Evolutionary conservation across 2,888 invertebrate species (phyloP).

Genomic region (Drosophila ustulata): DNA sequence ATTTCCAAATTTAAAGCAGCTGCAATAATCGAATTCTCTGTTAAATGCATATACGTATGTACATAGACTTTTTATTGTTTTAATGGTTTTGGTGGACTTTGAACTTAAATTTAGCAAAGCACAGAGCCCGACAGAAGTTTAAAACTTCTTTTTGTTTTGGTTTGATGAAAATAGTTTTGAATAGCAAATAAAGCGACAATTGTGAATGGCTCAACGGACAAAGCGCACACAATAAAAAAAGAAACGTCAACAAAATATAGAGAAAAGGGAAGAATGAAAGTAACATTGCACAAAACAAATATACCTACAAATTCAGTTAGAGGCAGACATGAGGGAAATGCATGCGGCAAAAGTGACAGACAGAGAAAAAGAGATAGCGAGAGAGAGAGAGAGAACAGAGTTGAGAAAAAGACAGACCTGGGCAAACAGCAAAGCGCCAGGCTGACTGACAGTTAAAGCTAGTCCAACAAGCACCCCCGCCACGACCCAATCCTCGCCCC

Average conservation of each 20-base stretch:
- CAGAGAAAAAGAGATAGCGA: not conserved
- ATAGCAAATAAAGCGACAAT: constrained; percentile 78
- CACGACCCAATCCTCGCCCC: not conserved
- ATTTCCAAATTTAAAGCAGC: not conserved
- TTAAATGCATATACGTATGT: not conserved
- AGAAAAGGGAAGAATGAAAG: constrained; percentile 40
- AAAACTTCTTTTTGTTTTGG: constrained; percentile 15
- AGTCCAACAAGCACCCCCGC: constrained; percentile 58
- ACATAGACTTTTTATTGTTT: not conserved
- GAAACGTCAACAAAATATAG: not conserved
- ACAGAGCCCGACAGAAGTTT: constrained; percentile 23
- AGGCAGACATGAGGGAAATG: constrained; percentile 42
- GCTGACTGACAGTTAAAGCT: constrained; percentile 78
- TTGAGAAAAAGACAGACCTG: constrained; percentile 1
- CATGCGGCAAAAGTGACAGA: constrained; percentile 11
- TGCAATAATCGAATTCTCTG: constrained; percentile 5
- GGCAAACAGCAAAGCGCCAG: constrained; percentile 46
- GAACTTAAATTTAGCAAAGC: constrained; percentile 38
- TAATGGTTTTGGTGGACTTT: constrained; percentile 14
- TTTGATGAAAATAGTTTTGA: constrained; percentile 73
- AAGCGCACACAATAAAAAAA: constrained; percentile 25
- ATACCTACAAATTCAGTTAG: constrained; percentile 73
- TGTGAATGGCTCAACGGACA: constrained; percentile 60
- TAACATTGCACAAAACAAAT: constrained; percentile 63
- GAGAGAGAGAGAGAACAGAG: not conserved